Conservation (phyloP, 2,888 invertebrate genomes). For the Ectobius pallidus region DNA sequence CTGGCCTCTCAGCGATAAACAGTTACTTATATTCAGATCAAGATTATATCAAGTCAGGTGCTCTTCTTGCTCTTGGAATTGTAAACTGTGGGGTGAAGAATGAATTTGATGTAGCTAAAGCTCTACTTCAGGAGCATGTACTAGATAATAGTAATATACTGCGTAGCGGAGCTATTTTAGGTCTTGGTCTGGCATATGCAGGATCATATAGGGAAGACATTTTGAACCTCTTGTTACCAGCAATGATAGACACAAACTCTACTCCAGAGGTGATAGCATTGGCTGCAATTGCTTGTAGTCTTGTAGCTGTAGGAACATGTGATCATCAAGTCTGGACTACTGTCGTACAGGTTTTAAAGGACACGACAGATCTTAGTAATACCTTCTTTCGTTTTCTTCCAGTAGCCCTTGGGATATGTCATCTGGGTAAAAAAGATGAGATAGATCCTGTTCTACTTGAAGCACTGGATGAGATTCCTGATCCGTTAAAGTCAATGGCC, state of each 20-base stretch:
- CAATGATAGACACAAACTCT: slow-evolving; percentile 77
- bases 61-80: slow-evolving; percentile 93
- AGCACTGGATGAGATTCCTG: slow-evolving; percentile 88
- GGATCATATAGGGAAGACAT: slow-evolving; percentile 93
- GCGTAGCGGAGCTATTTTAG: slow-evolving; percentile 84
- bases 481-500: slow-evolving; percentile 95
- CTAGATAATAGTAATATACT: slow-evolving; percentile 81
- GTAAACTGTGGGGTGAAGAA: slow-evolving; percentile 97
- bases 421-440: slow-evolving; percentile 90
- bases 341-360: slow-evolving; percentile 70
- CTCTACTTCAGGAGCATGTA: slow-evolving; percentile 93
- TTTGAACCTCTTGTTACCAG: slow-evolving; percentile 81
- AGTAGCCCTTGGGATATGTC: slow-evolving; percentile 90
- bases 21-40: slow-evolving; percentile 95
- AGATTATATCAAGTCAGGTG: slow-evolving; percentile 96
- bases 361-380: slow-evolving; percentile 60
- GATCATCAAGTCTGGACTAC: slow-evolving; percentile 79
- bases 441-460: slow-evolving; percentile 93
- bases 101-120: slow-evolving; percentile 97
- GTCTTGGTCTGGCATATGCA: slow-evolving; percentile 94
- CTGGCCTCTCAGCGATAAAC: slow-evolving; percentile 96
- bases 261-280: slow-evolving; percentile 89
- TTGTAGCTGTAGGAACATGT: slow-evolving; percentile 93
- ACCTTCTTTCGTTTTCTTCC: slow-evolving; percentile 89
- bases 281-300: slow-evolving; percentile 88